A percentile compares a stretch with the other conserved stretches of the same genome.
Conservation (phyloP, 2,888 invertebrate species). For the Rhingia campestris region DNA sequence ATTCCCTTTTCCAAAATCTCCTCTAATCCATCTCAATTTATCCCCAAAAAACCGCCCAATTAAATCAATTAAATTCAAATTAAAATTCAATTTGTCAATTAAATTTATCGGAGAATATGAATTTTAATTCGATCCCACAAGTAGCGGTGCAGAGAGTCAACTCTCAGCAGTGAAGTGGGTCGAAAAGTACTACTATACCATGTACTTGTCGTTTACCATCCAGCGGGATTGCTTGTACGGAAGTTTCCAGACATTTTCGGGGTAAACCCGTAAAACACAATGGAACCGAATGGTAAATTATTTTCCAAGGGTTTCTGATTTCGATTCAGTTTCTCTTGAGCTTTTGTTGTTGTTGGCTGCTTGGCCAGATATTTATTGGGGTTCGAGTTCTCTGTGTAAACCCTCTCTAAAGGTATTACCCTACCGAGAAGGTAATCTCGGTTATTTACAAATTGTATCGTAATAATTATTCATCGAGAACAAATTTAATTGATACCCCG, state of each 20-base stretch:
- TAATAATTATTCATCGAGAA: slow-evolving; percentile 19
- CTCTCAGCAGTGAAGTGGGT: slow-evolving; percentile 13
- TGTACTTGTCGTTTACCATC: background rate
- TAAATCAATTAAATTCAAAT: slow-evolving; percentile 33
- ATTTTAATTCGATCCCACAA: slow-evolving; percentile 46
- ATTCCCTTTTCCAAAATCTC: no score
- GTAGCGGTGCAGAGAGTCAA: slow-evolving; percentile 9
- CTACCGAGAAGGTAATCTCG: slow-evolving; percentile 10
- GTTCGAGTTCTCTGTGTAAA: background rate
- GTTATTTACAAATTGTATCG: slow-evolving; percentile 28
- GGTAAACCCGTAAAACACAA: slow-evolving; percentile 28
- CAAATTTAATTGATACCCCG: slow-evolving; percentile 40
- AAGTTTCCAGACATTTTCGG: slow-evolving; percentile 59
- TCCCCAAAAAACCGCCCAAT: no score
- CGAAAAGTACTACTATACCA: slow-evolving; percentile 1
- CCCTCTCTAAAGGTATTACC: slow-evolving; percentile 9
- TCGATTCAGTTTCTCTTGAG: slow-evolving; percentile 23
- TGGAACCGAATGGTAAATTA: slow-evolving; percentile 57
- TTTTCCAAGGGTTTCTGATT: slow-evolving; percentile 42
- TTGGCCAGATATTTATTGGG: slow-evolving; percentile 14
- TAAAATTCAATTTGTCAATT: slow-evolving; percentile 57
- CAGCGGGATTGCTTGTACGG: background rate
- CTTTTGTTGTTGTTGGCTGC: slow-evolving; percentile 18
- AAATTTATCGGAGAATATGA: slow-evolving; percentile 64
- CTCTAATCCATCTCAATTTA: no score